These are phyloP conservation scores for Drosophila subquinaria DNA, from an alignment of 2,888 invertebrate species.

Conservation along the genomic window DNA sequence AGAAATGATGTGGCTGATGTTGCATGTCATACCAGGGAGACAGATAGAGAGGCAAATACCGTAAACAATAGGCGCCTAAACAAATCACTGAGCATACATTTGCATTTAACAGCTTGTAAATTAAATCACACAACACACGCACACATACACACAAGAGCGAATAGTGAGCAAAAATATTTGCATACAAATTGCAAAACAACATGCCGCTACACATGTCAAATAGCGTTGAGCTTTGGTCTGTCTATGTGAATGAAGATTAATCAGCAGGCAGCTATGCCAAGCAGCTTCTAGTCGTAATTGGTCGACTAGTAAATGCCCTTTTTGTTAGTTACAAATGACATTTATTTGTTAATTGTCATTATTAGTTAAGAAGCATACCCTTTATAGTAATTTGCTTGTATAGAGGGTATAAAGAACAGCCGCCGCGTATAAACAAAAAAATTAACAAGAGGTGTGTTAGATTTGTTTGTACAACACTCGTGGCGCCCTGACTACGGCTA, in stretches of 20 bases:
- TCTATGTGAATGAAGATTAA: conserved; percentile 54
- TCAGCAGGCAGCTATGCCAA: conserved; percentile 50
- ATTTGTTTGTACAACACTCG: conserved; percentile 70
- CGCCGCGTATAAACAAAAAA: conserved; percentile 37
- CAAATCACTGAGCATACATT: conserved; percentile 50
- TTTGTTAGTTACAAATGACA: background rate
- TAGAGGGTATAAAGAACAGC: conserved; percentile 34
- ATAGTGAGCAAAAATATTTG: conserved; percentile 58
- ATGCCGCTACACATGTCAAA: conserved; percentile 60
- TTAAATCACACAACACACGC: conserved; percentile 48
- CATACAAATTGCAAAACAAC: conserved; percentile 62
- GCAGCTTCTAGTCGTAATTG: background rate
- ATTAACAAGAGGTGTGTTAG: conserved; percentile 53
- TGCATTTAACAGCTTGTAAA: conserved; percentile 62
- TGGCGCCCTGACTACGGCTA: conserved; percentile 59
- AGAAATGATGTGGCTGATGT: conserved; percentile 42
- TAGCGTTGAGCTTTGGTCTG: conserved; percentile 54
- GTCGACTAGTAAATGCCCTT: conserved; percentile 23
- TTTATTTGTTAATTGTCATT: background rate
- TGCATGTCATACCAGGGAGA: conserved; percentile 38
- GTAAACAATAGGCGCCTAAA: conserved; percentile 49
- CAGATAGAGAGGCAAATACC: conserved; percentile 6
- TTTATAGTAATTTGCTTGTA: background rate
- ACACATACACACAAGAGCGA: conserved; percentile 34
- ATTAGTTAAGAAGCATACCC: background rate